Base-by-base conservation (phyloP, 1,140 invertebrate species). In the Zaprionus camerounensis region DNA sequence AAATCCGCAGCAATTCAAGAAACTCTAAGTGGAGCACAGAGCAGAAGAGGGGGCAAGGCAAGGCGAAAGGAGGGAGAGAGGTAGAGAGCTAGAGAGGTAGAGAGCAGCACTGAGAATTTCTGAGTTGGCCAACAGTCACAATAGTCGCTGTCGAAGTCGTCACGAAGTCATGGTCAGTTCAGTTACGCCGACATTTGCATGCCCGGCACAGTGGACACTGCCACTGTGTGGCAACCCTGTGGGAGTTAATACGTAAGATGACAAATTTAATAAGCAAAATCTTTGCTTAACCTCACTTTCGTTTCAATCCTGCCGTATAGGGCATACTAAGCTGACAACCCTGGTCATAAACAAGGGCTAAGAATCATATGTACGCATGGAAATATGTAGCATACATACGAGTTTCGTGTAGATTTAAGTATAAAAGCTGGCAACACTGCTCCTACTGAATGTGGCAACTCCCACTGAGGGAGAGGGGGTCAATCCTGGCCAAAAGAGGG, bases 151-250 rank as follows among this genome's bases (percentile, higher is more conserved):
- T 76, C 73, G 73, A 71, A 76, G 73, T 76, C 73, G 73, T 71
- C 73, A 76, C 73, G 73, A 76, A 76, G 66, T 70, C 65, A 69
- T 57, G 57, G 71, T 74, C 71, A 75, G 71, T 73, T 31, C 71
- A 69, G 71, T 56, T 51, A 9, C 9, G n/a, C 44, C 44, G 9
- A 61, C 68, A 71, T 76, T 76, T 76, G 22, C 67, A 76, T 76
- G 61, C 58, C 38, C 7, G 2, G 13, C 24, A 71, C 73, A 71
- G 73, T 76, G 5, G 31, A 5, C n/a, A 34, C 44, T 12, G 15
- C 26, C 58, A 24, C 9, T 4, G 20, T 3, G 17, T 51, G 46
- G 46, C 46, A 51, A 51, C 46, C 11, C 46, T 13, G 46, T 15
- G 15, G 15, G 15, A 5, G 15, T 6, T 41, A 5, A 1, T 5